Evolutionary conservation across 2,797 vertebrate genomes (phyloP).

Genomic region (Neosilurus hyrtlii): DNA sequence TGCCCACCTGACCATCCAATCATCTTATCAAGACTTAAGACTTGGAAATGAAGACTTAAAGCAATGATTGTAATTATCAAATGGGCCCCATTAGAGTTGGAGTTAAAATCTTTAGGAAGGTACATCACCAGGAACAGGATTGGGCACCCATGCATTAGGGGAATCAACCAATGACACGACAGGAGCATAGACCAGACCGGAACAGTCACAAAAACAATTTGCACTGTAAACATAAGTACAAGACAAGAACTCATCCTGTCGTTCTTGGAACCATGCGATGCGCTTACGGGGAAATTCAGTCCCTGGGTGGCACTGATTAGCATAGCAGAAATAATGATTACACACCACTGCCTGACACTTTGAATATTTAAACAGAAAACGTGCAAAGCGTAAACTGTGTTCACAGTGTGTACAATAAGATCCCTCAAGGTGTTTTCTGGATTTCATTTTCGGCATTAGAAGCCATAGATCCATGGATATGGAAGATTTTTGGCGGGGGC

Average conservation of each 20-base stretch:
- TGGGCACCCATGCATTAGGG: neutral
- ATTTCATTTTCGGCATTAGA: neutral
- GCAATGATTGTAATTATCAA: too few species aligned
- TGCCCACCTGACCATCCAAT: too few species aligned
- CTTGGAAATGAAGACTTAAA: too few species aligned
- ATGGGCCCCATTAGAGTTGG: too few species aligned
- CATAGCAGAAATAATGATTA: neutral
- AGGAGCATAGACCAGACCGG: neutral
- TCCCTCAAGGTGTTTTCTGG: neutral
- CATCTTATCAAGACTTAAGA: too few species aligned
- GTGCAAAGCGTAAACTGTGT: neutral
- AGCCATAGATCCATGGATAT: neutral
- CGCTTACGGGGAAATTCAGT: neutral
- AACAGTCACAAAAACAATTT: neutral
- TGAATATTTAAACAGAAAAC: neutral
- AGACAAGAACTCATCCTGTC: neutral
- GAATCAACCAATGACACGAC: neutral
- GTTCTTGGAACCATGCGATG: neutral
- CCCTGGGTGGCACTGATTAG: conserved; percentile 1
- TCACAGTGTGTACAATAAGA: neutral
- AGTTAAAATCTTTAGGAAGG: too few species aligned
- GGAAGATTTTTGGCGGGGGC: neutral
- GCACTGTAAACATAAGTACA: neutral
- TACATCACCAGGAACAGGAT: too few species aligned
- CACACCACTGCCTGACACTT: neutral